Evolutionary conservation across 2,888 invertebrate species (phyloP), one percentile per base, ranked within the genome.

Genomic region (Dynastes maya): DNA sequence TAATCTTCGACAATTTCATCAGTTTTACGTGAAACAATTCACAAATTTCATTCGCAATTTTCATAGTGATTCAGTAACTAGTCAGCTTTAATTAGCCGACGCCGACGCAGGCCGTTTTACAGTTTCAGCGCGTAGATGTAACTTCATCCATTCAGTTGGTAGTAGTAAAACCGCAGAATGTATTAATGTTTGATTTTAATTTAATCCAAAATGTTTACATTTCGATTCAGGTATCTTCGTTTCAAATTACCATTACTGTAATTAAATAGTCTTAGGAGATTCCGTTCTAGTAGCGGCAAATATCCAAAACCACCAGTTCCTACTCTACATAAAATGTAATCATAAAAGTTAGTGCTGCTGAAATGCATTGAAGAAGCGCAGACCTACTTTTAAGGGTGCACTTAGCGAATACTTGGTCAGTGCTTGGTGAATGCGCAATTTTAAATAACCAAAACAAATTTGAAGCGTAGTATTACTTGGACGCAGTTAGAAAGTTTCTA

Each of bases 381-480:
- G 55, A 22, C 55, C 40, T 45, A 16, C 58, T 72, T 71, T 37
- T 74, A 74, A 22, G 61, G 72, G 40, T 61, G 72, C 27, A 74
- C 45, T 61, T 74, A 74, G 40, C 22, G 49, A 61, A 61, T 72
- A 45, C 58, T 61, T 45, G 61, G 40, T 40, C 72, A 74, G 61
- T 63, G 61, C 61, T 45, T 27, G 40, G 9, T 58, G 61, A 61
- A 72, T 72, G 58, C 37, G 32, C 61, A 72, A 58, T 22, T n/a
- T 22, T 72, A 72, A 72, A 72, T 72, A 61, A 72, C 16, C 40
- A 37, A 72, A 72, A 72, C 72, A 72, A 72, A 61, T 72, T 72
- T 37, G 22, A 27, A 58, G 40, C 40, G 40, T 8, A 11, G 8
- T 11, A 29, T 22, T 61, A 22, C 61, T 11, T 55, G n/a, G 1